Base-by-base conservation (phyloP, 30 jellyfish, hydroid and myxozoan species). In the Aurelia aurita region DNA sequence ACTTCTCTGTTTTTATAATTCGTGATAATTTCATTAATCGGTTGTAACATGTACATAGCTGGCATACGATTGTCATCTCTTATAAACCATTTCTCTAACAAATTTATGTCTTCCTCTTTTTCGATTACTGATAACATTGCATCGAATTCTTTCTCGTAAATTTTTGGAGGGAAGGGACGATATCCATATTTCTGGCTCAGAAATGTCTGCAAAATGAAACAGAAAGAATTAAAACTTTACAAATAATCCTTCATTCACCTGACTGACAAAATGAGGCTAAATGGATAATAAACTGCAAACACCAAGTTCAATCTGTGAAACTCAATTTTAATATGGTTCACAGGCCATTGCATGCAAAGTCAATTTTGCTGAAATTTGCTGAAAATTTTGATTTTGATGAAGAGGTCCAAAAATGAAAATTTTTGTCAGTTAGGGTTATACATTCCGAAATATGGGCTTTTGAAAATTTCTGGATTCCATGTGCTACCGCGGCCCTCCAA, bases 151-250 rank as follows among this genome's bases (percentile, higher is more conserved):
- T 65, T 61, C 10, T 92, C 91, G 21, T 11, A 58, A 19, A 91
- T 91, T 60, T 79, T 78, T 12, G 96, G 95, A 3, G 98, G 98
- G 65, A 91, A 91, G 19, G 98, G 98, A 2, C 98, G 89, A 60
- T 91, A 91, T 14, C 97, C 97, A 72, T 91, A 91, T 22, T 91
- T 91, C 63, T 91, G 97, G 14, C 96, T 89, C 21, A 91, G 85
- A 60, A 91, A 91, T 57, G 97, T 84, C 95, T 82, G 72, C 14
- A 19, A 10, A 62, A 68, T 29, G 21, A 78, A 63, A 10, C 9
- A n/a, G 28, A 60, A 44, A 25, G 44, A 21, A 43, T 2, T 5
- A 8, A 3, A 12, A 59, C 25, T n/a, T 29, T 20, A 5, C 9
- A 5, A 21, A 54, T 16, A 54, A 54, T 1, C 1, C 10, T 54